Conservation (phyloP, 2,113 vertebrate species). For the Thomomys bottae region DNA sequence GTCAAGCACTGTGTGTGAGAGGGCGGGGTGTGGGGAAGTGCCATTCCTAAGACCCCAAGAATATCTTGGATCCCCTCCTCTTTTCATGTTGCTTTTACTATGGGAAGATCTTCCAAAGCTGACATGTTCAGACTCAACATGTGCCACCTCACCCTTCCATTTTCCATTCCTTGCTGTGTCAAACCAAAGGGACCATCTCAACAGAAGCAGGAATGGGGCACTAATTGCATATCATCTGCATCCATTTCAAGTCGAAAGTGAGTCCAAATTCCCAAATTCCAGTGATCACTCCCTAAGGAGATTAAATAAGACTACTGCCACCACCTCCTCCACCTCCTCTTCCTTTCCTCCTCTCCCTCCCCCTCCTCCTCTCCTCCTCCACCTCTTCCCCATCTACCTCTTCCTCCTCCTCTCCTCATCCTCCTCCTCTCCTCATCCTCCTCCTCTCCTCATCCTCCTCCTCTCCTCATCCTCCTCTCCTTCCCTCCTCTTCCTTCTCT, state of each 20-base stretch:
- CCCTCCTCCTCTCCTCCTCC: no score
- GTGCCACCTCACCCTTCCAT: neutral
- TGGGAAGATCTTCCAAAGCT: neutral
- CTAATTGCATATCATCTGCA: neutral
- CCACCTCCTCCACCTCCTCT: no score
- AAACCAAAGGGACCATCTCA: neutral
- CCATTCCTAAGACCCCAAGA: neutral
- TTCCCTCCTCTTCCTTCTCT: no score
- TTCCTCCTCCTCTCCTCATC: no score
- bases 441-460: no score
- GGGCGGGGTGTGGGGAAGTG: neutral
- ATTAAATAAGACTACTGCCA: neutral
- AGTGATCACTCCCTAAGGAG: neutral
- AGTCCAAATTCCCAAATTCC: neutral
- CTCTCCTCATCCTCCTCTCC: no score
- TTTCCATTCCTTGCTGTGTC: no score
- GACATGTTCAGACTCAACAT: neutral
- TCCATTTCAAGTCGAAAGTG: neutral
- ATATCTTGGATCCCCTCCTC: neutral
- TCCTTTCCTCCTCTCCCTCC: no score
- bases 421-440: no score
- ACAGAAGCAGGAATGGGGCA: neutral
- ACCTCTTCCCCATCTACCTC: no score
- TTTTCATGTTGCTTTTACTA: neutral
- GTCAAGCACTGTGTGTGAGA: neutral